Evolutionary conservation across 2,113 vertebrate species (phyloP), one percentile per base, ranked within the genome.

Genomic region (Bucco capensis): DNA sequence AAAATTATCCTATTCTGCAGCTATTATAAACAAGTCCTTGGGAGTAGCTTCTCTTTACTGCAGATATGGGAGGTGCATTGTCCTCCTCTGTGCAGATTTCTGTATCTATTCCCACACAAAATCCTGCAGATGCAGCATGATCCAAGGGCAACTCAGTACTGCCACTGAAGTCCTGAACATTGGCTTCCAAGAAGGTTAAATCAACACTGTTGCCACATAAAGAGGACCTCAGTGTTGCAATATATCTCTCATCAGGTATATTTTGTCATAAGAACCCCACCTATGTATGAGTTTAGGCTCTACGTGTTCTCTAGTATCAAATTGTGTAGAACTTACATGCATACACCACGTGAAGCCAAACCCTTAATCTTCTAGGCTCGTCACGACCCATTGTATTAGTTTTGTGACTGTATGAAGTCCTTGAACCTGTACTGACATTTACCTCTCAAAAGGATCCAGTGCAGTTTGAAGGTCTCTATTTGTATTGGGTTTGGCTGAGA

Each of bases 11-110:
- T 47, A 4, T 12, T n/a, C 42, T 57, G 49, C 71, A 46, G 15
- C 16, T n/a, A 15, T 44, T 54, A 22, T 18, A 53, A 69, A 24
- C 14, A 44, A 42, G 24, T 19, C 27, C 31, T 51, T 60, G 24
- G 22, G 17, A 82, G 21, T 67, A 44, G n/a, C 7, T 72, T 30
- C 33, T 72, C 31, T 12, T 54, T 69, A 33, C 44, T 51, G 62
- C 4, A 6, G 38, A 10, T 40, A 11, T 2, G 57, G n/a, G 19
- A n/a, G n/a, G 18, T 14, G 33, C 57, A 53, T 5, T 0, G 0
- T 27, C 57, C 21, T 81, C 49, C 27, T 40, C 25, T 33, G 23
- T 54, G 38, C 73, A 42, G n/a, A 56, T 74, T 62, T 35, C 37
- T 74, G 37, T 61, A 47, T 37, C 33, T 30, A 12, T 53, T 77